phyloP scores from a whole-genome alignment of 1,140 invertebrate genomes.

The Brachionus paranguensis region DNA sequence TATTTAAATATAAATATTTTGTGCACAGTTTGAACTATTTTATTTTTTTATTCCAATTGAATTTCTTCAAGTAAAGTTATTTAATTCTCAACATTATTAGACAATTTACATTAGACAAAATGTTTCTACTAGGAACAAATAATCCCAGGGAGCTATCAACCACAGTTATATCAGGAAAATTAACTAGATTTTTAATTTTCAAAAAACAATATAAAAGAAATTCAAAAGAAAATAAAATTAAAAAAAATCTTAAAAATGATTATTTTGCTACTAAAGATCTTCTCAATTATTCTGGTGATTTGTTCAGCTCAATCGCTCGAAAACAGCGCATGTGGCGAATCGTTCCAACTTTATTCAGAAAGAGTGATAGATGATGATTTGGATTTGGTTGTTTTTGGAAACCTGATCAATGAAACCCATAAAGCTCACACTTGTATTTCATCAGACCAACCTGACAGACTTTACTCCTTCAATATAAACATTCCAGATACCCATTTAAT shows the following conservation, averaged over 20 bases:
- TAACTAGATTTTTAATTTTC: background rate
- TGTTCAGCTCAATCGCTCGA: background rate
- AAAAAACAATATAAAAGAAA: background rate
- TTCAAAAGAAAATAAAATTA: background rate
- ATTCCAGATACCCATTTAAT: background rate
- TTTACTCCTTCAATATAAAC: background rate
- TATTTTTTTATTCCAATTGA: too few relatives aligned
- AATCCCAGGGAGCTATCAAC: too few relatives aligned
- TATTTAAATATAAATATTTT: too few relatives aligned
- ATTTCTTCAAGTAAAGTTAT: too few relatives aligned
- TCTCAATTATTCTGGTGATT: background rate
- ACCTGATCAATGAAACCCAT: background rate
- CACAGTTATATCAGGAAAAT: background rate
- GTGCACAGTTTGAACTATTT: too few relatives aligned
- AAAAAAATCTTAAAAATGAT: background rate
- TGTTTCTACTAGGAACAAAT: too few relatives aligned
- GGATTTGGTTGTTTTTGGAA: background rate
- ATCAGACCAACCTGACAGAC: background rate
- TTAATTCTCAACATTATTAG: too few relatives aligned
- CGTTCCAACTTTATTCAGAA: background rate
- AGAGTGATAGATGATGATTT: background rate
- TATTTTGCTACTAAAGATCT: background rate
- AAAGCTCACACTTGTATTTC: background rate
- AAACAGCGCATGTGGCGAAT: background rate
- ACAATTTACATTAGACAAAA: too few relatives aligned